A percentile compares a stretch with the other conserved stretches of the same genome.
Conservation (phyloP, 92 coral and sea anemone species). For the Montipora capitata region DNA sequence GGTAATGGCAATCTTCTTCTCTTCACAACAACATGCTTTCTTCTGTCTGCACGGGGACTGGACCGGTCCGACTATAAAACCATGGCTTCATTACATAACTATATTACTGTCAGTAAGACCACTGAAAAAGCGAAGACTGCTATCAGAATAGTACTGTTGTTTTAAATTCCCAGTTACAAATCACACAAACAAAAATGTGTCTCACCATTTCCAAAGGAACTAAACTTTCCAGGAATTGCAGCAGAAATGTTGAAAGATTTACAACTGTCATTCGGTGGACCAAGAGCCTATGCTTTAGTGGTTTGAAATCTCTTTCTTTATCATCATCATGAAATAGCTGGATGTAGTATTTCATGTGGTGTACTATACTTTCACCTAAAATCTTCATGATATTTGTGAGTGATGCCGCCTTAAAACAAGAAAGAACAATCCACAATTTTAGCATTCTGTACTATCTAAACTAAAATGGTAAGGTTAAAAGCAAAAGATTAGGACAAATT, state of each 20-base stretch:
- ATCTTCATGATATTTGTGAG: slow-evolving; percentile 68
- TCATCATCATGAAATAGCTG: slow-evolving; percentile 20
- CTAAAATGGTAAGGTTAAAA: no score
- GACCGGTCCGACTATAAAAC: no score
- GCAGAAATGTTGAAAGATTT: slow-evolving; percentile 77
- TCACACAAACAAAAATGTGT: background rate
- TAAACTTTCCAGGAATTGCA: slow-evolving; percentile 79
- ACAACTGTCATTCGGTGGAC: slow-evolving; percentile 85
- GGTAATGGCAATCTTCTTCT: no score
- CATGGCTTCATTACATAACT: no score
- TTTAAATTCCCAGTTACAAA: background rate
- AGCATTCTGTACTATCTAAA: no score
- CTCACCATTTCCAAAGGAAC: slow-evolving; percentile 88
- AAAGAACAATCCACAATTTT: background rate
- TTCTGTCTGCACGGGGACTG: no score
- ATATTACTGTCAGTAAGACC: no score
- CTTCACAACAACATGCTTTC: no score
- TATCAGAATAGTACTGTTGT: no score
- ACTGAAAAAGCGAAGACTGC: no score
- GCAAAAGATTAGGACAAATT: no score
- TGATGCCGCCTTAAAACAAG: slow-evolving; percentile 66
- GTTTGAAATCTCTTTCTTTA: slow-evolving; percentile 1
- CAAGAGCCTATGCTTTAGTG: slow-evolving; percentile 37
- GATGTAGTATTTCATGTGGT: slow-evolving; percentile 64
- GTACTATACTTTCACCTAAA: slow-evolving; percentile 81